These are phyloP conservation scores for Diorhabda carinulata DNA, from an alignment of 1,140 invertebrate genomes.

Conservation along the genomic window DNA sequence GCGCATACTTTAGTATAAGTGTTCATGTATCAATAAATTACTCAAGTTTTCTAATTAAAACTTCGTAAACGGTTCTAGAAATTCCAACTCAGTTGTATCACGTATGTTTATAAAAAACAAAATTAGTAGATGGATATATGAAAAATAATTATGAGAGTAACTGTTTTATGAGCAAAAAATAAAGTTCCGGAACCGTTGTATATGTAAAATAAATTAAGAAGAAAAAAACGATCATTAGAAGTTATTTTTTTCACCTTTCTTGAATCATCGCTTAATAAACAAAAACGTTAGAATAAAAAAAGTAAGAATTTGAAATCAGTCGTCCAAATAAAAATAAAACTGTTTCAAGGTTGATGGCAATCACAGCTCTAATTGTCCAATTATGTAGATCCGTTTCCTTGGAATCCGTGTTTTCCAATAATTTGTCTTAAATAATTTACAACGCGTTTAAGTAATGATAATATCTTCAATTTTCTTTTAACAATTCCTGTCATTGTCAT, in stretches of 20 bases:
- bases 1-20: too few relatives aligned
- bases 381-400: slow-evolving; percentile 14
- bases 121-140: too few relatives aligned
- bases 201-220: too few relatives aligned
- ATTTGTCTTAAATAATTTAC: not conserved
- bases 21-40: too few relatives aligned
- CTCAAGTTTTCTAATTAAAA: too few relatives aligned
- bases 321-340: slow-evolving; percentile 4
- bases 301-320: not conserved
- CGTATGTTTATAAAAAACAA: too few relatives aligned
- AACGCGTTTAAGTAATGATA: not conserved
- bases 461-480: not conserved
- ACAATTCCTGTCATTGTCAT: not conserved
- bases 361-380: slow-evolving; percentile 10
- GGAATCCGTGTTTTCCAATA: slow-evolving; percentile 6
- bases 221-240: too few relatives aligned
- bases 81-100: too few relatives aligned
- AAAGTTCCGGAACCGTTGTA: too few relatives aligned
- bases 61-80: too few relatives aligned
- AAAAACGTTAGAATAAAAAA: not conserved
- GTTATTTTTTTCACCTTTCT: not conserved
- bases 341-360: slow-evolving; percentile 8
- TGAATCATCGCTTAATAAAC: not conserved
- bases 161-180: too few relatives aligned
- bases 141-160: too few relatives aligned